Conservation (phyloP, 2,113 vertebrate genomes). For the Thymallus thymallus region DNA sequence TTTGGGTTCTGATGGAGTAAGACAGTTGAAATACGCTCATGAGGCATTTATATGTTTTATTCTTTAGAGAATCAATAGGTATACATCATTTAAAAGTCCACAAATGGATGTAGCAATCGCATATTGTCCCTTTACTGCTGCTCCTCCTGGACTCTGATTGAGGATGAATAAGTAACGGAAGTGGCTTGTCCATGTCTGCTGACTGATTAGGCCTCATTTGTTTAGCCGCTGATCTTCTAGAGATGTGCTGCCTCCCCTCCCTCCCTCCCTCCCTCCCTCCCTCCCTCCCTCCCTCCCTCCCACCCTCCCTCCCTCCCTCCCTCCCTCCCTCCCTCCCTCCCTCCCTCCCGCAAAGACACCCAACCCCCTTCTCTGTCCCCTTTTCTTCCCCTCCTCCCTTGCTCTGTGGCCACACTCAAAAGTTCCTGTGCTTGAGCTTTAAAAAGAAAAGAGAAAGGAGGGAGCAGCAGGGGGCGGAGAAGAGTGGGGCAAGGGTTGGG, state of each 20-base stretch:
- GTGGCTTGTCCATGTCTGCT: conserved; percentile 2
- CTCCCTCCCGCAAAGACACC: background rate
- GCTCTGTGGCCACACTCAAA: conserved; percentile 56
- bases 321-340: background rate
- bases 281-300: background rate
- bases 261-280: background rate
- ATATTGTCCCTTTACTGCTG: too few species aligned
- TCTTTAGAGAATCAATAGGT: too few species aligned
- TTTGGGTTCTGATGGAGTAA: too few species aligned
- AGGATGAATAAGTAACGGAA: background rate
- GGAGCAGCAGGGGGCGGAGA: conserved; percentile 8
- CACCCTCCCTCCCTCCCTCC: background rate
- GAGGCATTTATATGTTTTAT: too few species aligned
- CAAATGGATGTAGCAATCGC: too few species aligned
- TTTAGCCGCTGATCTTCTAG: background rate
- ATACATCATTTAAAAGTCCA: too few species aligned
- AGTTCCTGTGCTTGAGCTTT: conserved; percentile 72
- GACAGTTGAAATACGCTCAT: too few species aligned
- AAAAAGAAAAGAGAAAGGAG: conserved; percentile 50
- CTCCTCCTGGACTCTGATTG: background rate
- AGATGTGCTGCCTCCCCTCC: conserved; percentile 4
- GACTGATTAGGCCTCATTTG: background rate
- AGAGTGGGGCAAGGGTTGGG: conserved; percentile 58
- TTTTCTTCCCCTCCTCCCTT: conserved; percentile 44
- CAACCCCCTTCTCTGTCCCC: conserved; percentile 24